Conservation (phyloP, 2,888 invertebrate species). For the Molanna angustata region DNA sequence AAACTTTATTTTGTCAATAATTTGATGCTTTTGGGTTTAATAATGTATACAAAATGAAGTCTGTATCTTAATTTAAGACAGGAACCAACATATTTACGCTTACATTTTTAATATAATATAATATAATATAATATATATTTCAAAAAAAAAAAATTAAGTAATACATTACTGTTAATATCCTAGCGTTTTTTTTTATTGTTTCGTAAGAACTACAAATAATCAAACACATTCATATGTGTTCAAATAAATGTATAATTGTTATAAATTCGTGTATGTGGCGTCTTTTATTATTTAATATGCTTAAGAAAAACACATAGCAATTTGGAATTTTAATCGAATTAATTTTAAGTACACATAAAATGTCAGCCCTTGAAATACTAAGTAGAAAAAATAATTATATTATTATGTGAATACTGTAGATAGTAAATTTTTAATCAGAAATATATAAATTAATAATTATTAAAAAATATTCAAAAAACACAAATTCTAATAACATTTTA, state of each 20-base stretch:
- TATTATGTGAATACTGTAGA: not conserved
- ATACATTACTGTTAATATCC: slow-evolving; percentile 16
- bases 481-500: no score
- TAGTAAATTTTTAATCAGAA: not conserved
- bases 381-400: not conserved
- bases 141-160: slow-evolving; percentile 8
- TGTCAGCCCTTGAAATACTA: not conserved
- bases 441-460: no score
- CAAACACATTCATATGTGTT: no score
- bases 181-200: slow-evolving; percentile 8
- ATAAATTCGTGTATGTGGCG: no score
- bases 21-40: no score
- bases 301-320: slow-evolving; percentile 23
- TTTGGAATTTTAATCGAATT: slow-evolving; percentile 30
- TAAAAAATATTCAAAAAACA: no score
- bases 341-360: slow-evolving; percentile 10
- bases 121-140: not conserved
- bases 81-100: slow-evolving; percentile 28
- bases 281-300: slow-evolving; percentile 13
- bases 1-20: no score
- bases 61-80: slow-evolving; percentile 14
- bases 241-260: no score
- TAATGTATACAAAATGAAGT: slow-evolving; percentile 21
- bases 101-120: slow-evolving; percentile 15
- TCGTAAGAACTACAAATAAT: no score